Base-by-base conservation (phyloP, 2,888 invertebrate species). In the Drosophila borborema region DNA sequence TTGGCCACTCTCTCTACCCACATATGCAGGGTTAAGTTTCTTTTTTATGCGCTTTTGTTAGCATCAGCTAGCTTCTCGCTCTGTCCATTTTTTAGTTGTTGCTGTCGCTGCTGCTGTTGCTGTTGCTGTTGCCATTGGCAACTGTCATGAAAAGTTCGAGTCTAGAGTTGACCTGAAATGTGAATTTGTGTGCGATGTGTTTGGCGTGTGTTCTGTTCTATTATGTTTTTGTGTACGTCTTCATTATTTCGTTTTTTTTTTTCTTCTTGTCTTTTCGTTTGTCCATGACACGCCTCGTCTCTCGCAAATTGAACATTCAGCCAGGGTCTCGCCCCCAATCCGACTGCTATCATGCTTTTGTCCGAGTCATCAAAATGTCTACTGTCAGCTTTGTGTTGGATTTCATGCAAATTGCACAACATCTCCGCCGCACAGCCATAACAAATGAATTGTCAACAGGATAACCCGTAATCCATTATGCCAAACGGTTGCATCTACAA, bases 131-230 rank as follows among this genome's bases (percentile, higher is more conserved):
- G 71, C 68, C 82, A 69, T 71, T 85, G 69, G 69, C 86, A 79
- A 82, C 81, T 83, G 89, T 89, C 84, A 84, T 89, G 73, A 76
- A 86, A 85, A 84, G 85, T 86, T 83, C 77, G 77, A 88, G 80
- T 80, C 83, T 82, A 72, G 75, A 84, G 85, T 82, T 86, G 85
- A 84, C 88, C 88, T 89, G 87, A 80, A 89, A 84, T 77, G 71
- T 65, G 71, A 54, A 65, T 49, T 49, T 69, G 63, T 80, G 65
- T 68, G 71, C 56, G 80, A 59, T 59, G 20, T 53, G 18, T 18
- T n/a, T 28, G 40, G 34, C 49, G 54, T 65, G 53, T 56, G 41
- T 14, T 58, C 20, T 36, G 34, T 36, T 45, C 10, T 58, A 58
- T 58, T 36, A 45, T 45, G 58, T 58, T 58, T 20, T 10, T 45